Evolutionary conservation across 2,888 invertebrate species (phyloP).

Genomic region (Spilarctia lutea): DNA sequence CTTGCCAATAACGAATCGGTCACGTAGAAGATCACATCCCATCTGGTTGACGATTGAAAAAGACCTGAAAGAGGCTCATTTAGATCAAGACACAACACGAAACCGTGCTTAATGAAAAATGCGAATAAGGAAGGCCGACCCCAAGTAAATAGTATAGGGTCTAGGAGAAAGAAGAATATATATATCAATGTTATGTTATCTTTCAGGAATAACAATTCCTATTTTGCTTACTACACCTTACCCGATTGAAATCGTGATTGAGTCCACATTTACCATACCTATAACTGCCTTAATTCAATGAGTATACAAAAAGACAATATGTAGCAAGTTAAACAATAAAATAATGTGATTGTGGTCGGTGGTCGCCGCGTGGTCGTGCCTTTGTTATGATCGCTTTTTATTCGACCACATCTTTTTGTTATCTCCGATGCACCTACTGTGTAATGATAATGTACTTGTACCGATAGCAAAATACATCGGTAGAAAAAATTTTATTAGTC

Average conservation of each 20-base stretch:
- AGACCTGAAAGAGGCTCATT: no score
- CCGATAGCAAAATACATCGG: conserved; percentile 48
- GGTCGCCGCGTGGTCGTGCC: conserved; percentile 51
- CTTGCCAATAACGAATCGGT: no score
- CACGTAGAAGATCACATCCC: no score
- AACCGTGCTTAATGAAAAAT: no score
- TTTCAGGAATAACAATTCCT: background rate
- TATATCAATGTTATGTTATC: background rate
- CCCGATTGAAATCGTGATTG: conserved; percentile 20
- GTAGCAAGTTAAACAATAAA: conserved; percentile 64
- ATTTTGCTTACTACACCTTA: background rate
- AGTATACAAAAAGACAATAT: conserved; percentile 35
- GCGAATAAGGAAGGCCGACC: no score
- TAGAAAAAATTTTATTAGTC: no score
- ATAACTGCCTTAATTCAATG: conserved; percentile 25
- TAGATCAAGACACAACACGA: no score
- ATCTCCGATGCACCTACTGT: conserved; percentile 72
- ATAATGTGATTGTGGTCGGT: conserved; percentile 60
- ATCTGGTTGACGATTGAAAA: no score
- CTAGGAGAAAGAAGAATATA: background rate
- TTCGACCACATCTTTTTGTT: conserved; percentile 72
- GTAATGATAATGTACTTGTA: conserved; percentile 72
- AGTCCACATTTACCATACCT: conserved; percentile 16
- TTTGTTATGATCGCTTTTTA: conserved; percentile 73
- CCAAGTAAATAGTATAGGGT: no score